Percentiles rank a stretch among this genome's conserved stretches.
phyloP scores from a whole-genome alignment of 2,797 vertebrate genomes.

The Periophthalmus magnuspinnatus region DNA sequence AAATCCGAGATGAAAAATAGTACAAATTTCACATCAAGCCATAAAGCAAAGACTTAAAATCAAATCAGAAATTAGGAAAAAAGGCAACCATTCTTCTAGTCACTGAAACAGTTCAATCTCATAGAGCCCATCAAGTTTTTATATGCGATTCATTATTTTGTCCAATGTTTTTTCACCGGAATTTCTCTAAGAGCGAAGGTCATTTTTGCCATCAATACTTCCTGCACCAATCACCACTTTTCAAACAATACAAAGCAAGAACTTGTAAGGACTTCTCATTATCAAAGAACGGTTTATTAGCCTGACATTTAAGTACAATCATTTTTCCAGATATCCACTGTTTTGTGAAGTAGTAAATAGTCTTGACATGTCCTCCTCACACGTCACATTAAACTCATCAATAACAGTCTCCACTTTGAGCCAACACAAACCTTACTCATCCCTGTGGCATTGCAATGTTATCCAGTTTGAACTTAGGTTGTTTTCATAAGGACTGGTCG shows the following conservation, averaged over 20 bases:
- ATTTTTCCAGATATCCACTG: background rate
- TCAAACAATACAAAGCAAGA: background rate
- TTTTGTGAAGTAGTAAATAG: background rate
- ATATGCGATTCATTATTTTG: background rate
- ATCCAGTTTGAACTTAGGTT: conserved; percentile 47
- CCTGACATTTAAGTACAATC: background rate
- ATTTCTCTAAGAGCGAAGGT: too few relatives aligned
- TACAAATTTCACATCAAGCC: background rate
- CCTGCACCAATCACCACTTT: too few relatives aligned
- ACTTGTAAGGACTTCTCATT: too few relatives aligned
- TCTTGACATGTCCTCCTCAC: conserved; percentile 1
- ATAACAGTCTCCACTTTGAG: conserved; percentile 11
- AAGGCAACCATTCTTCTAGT: background rate
- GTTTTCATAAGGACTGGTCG: conserved; percentile 44
- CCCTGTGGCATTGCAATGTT: conserved; percentile 40
- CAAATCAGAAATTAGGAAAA: background rate
- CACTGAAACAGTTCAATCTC: background rate
- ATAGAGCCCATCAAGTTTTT: too few relatives aligned
- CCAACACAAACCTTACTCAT: conserved; percentile 13
- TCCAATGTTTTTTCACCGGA: too few relatives aligned
- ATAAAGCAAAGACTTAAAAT: background rate
- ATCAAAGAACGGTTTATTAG: too few relatives aligned
- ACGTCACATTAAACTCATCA: conserved; percentile 25
- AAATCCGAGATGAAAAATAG: too few relatives aligned
- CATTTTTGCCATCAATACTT: background rate